phyloP scores from a whole-genome alignment of 2,888 invertebrate species.

The Amaurobius ferox region DNA sequence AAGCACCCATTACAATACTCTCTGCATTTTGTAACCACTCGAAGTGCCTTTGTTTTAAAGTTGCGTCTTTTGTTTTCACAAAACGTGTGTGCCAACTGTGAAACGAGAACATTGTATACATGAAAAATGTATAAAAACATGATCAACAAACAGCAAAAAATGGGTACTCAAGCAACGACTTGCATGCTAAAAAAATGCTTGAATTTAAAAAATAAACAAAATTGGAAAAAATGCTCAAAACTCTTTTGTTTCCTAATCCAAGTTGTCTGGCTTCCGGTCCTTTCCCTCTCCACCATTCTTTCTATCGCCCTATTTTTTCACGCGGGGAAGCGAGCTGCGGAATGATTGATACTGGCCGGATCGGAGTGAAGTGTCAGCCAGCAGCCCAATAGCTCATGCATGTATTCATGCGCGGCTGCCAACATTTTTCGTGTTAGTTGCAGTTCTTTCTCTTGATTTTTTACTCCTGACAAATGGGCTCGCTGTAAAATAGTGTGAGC shows the following conservation, averaged over 20 bases:
- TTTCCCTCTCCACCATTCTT: conserved; percentile 50
- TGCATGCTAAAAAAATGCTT: conserved; percentile 21
- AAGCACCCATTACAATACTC: neutral
- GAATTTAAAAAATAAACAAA: conserved; percentile 59
- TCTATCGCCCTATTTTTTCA: conserved; percentile 62
- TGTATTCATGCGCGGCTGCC: conserved; percentile 69
- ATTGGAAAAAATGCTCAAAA: conserved; percentile 62
- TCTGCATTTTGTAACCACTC: neutral
- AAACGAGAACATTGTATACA: conserved; percentile 48
- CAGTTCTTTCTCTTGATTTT: conserved; percentile 34
- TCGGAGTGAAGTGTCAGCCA: conserved; percentile 71
- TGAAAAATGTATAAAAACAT: conserved; percentile 37
- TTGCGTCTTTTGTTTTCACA: conserved; percentile 7
- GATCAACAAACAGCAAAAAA: conserved; percentile 35
- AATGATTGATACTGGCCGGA: conserved; percentile 69
- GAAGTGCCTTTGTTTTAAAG: conserved; percentile 12
- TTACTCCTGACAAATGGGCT: conserved; percentile 62
- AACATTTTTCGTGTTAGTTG: conserved; percentile 66
- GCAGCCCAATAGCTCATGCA: conserved; percentile 70
- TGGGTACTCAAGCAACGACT: conserved; percentile 55
- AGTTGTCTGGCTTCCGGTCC: conserved; percentile 68
- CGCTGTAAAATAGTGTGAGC: conserved; percentile 67
- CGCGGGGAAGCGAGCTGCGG: conserved; percentile 54
- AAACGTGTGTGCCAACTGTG: conserved; percentile 30
- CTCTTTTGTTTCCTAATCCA: conserved; percentile 71